These are phyloP conservation scores for Pygmarrhopalites habei DNA, from an alignment of 1,140 invertebrate species.

Conservation along the genomic window DNA sequence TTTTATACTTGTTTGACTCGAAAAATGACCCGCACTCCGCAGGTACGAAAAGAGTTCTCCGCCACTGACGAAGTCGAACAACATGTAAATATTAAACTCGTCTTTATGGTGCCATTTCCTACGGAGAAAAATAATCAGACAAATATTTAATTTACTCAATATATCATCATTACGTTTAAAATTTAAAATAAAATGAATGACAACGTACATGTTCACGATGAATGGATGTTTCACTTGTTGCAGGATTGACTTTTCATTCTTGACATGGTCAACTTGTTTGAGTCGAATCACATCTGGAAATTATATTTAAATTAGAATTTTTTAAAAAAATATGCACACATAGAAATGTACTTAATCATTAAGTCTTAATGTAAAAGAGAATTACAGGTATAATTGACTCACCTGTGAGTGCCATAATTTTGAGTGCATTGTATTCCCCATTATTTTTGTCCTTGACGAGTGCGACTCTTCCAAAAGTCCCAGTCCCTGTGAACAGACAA, in stretches of 20 bases:
- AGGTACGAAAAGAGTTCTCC: constrained; percentile 94
- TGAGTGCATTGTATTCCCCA: constrained; percentile 76
- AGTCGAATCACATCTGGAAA: constrained; percentile 84
- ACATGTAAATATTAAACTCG: constrained; percentile 79
- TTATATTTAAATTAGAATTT: too few relatives aligned
- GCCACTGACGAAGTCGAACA: constrained; percentile 89
- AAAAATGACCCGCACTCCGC: constrained; percentile 82
- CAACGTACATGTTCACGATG: constrained; percentile 85
- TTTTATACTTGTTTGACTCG: constrained; percentile 69
- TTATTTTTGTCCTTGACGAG: constrained; percentile 71
- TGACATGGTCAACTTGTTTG: constrained; percentile 90
- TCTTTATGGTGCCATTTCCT: constrained; percentile 88
- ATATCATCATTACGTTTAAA: too few relatives aligned
- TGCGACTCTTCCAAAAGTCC: constrained; percentile 86
- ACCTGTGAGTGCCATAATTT: constrained; percentile 80
- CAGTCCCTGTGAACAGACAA: constrained; percentile 66
- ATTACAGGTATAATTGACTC: too few relatives aligned
- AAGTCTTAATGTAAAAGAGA: too few relatives aligned
- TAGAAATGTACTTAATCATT: too few relatives aligned
- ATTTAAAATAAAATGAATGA: too few relatives aligned
- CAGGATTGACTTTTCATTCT: constrained; percentile 87
- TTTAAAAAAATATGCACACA: too few relatives aligned
- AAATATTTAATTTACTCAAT: too few relatives aligned
- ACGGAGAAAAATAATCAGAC: constrained; percentile 40
- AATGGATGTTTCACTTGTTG: constrained; percentile 79